Conservation (phyloP, 2,797 vertebrate genomes). For the Limnodromus scolopaceus region DNA sequence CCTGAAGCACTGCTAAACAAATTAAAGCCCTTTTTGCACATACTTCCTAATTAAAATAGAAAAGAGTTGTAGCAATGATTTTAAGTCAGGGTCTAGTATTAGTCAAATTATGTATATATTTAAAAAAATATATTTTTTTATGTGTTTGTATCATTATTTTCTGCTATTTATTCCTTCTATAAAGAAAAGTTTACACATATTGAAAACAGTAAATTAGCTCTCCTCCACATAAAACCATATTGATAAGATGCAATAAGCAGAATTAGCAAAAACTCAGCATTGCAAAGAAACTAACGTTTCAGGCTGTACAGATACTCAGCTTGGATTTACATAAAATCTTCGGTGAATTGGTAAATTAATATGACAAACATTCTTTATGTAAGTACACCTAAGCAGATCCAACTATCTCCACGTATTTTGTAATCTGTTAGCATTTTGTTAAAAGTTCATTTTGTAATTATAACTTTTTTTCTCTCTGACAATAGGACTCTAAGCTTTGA, state of each 20-base stretch:
- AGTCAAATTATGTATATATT: neutral
- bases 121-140: neutral
- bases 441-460: neutral
- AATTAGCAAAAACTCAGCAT: neutral
- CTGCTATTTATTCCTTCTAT: neutral
- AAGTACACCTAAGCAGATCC: neutral
- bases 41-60: neutral
- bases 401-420: neutral
- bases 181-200: neutral
- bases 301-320: neutral
- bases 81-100: neutral
- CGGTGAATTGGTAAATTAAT: neutral
- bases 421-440: neutral
- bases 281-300: neutral
- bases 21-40: neutral
- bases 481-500: neutral
- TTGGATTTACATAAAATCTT: neutral
- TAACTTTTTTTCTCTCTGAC: neutral
- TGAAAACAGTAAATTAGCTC: neutral
- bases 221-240: neutral
- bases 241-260: neutral
- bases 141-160: neutral
- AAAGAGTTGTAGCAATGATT: neutral
- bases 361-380: neutral
- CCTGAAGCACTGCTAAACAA: neutral